These are phyloP conservation scores for Molossus molossus DNA, from an alignment of 2,797 vertebrate genomes.

Conservation along the genomic window DNA sequence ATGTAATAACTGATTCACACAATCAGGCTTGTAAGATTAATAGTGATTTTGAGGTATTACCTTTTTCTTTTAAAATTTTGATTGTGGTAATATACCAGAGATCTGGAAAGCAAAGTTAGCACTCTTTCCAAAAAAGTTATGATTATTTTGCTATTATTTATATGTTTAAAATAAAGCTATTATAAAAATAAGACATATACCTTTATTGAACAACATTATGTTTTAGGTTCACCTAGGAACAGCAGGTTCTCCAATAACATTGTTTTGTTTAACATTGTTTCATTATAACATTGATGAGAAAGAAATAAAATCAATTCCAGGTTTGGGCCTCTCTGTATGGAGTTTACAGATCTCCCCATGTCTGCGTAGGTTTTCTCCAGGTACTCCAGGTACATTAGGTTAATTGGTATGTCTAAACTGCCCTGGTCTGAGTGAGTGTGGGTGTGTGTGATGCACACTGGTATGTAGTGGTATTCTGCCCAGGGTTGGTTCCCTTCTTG, in stretches of 20 bases:
- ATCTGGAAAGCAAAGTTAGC: slow-evolving; percentile 57
- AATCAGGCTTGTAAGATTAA: slow-evolving; percentile 46
- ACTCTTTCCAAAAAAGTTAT: background rate
- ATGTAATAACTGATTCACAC: slow-evolving; percentile 49
- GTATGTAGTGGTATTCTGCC: background rate
- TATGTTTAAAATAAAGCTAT: slow-evolving; percentile 56
- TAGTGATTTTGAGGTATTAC: slow-evolving; percentile 42
- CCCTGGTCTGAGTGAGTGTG: background rate
- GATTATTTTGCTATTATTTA: slow-evolving; percentile 44
- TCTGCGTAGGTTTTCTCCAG: background rate
- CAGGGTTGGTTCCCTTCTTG: background rate
- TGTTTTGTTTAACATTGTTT: background rate
- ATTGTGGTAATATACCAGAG: slow-evolving; percentile 16
- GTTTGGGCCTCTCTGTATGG: background rate
- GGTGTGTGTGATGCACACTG: background rate
- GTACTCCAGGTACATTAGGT: background rate
- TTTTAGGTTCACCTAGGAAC: slow-evolving; percentile 18
- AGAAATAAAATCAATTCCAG: background rate
- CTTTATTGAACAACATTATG: background rate
- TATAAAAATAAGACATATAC: slow-evolving; percentile 40
- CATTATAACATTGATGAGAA: background rate
- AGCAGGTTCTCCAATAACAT: background rate
- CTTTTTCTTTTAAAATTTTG: slow-evolving; percentile 65
- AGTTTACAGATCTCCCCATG: background rate
- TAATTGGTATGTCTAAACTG: background rate